Evolutionary conservation across 2,797 vertebrate species (phyloP), one percentile per base, ranked within the genome.

Genomic region (Novumbra hubbsi): DNA sequence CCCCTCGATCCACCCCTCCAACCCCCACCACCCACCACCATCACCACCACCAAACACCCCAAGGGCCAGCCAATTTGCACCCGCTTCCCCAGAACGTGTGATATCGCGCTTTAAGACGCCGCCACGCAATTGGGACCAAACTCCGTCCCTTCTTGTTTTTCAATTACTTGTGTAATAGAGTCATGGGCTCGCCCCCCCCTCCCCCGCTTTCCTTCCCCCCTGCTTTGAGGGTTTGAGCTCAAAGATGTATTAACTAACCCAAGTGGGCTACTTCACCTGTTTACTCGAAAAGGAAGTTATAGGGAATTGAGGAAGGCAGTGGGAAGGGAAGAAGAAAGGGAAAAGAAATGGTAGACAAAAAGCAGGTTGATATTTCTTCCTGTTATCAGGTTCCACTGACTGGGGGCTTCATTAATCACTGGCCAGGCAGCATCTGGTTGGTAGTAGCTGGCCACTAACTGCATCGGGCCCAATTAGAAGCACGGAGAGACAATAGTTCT

Each of bases 391-490:
- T 92, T 91, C 90, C 75, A 82, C 81, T 91, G 92, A 92, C 90
- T 90, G 85, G 88, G 90, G 88, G 89, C 89, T 90, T 94, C 92
- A 92, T 92, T 93, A 94, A 94, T 93, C 92, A 93, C 88, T 82
- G 88, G 84, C 89, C 89, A 85, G 88, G 91, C 89, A 92, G 90
- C 91, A 88, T 88, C 88, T 90, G 90, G 90, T 89, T 88, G 89
- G 83, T 88, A 75, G 78, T 24, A 27, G 55, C 21, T 12, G 55
- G 89, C 90, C 91, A 89, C 90, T 93, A 93, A 93, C 92, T 88
- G 88, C 93, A 92, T 93, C 93, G 90, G 88, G 88, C 88, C 92
- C 92, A 93, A 94, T 94, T 94, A 94, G 92, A 81, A 68, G 83
- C 81, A 85, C 83, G 78, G 85, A 93, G 92, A 94, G 86, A 91